Conservation (phyloP, 2,888 invertebrate species). For the Drosophila mimica region DNA sequence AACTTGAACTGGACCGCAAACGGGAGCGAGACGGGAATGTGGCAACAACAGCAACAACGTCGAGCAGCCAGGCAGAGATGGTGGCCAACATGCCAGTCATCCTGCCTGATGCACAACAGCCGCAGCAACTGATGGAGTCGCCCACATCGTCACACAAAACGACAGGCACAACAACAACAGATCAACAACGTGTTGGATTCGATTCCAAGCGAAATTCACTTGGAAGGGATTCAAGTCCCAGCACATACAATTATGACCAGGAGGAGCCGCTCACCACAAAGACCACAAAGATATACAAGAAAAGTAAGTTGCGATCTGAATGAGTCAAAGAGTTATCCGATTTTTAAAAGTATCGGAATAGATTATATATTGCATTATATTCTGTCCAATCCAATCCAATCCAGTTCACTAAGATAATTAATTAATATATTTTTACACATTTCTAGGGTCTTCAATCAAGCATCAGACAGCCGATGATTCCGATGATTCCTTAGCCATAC, state of each 20-base stretch:
- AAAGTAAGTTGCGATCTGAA: constrained; percentile 47
- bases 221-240: not conserved
- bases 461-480: constrained; percentile 27
- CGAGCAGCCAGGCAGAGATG: not conserved
- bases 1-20: not conserved
- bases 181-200: not conserved
- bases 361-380: not conserved
- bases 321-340: not conserved
- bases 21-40: not conserved
- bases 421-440: not conserved
- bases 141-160: not conserved
- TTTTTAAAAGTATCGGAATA: not conserved
- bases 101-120: not conserved
- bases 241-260: constrained; percentile 8
- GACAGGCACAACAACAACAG: not conserved
- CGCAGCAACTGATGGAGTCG: not conserved
- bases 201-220: not conserved
- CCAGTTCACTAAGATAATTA: too few species aligned
- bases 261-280: constrained; percentile 49
- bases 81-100: not conserved
- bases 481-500: constrained; percentile 34
- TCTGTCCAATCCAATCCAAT: too few species aligned
- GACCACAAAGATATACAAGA: constrained; percentile 55
- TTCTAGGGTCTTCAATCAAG: constrained; percentile 12
- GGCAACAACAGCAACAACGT: not conserved